phyloP scores from a whole-genome alignment of 2,888 invertebrate species.

The Romanomermis culicivorax region DNA sequence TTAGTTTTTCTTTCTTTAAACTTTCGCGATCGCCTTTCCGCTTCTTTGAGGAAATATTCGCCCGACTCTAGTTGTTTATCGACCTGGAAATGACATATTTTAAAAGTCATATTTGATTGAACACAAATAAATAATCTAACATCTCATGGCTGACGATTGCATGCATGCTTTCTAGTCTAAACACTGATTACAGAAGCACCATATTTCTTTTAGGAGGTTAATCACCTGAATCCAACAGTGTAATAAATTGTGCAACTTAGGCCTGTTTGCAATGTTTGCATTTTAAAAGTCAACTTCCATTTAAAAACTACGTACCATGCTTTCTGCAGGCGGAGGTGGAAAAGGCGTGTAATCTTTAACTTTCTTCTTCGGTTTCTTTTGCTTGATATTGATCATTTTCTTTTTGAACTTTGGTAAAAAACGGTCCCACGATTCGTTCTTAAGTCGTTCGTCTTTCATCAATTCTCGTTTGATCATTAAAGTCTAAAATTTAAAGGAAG shows the following conservation, averaged over 20 bases:
- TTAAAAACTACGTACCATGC: slow-evolving; percentile 43
- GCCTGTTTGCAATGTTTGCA: background rate
- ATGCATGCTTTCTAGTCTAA: no score
- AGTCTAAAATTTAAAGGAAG: slow-evolving; percentile 40
- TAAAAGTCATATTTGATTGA: background rate
- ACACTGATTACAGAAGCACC: no score
- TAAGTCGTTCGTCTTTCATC: slow-evolving; percentile 69
- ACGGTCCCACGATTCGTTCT: slow-evolving; percentile 83
- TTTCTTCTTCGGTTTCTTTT: slow-evolving; percentile 38
- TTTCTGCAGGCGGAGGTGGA: slow-evolving; percentile 75
- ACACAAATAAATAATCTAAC: no score
- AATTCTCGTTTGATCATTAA: slow-evolving; percentile 91
- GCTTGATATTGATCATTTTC: slow-evolving; percentile 39
- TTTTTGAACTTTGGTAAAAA: slow-evolving; percentile 86
- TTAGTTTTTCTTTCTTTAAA: slow-evolving; percentile 15
- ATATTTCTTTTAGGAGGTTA: no score
- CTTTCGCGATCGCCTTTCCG: slow-evolving; percentile 32
- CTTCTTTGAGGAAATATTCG: slow-evolving; percentile 69
- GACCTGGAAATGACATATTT: slow-evolving; percentile 35
- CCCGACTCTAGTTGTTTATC: slow-evolving; percentile 81
- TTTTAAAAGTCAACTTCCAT: background rate
- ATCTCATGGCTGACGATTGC: no score
- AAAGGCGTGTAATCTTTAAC: slow-evolving; percentile 86
- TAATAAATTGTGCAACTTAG: background rate
- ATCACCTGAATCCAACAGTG: no score